A percentile compares a stretch with the other conserved stretches of the same genome.
phyloP scores from a whole-genome alignment of 1,140 invertebrate species.

The Microplitis demolitor region DNA sequence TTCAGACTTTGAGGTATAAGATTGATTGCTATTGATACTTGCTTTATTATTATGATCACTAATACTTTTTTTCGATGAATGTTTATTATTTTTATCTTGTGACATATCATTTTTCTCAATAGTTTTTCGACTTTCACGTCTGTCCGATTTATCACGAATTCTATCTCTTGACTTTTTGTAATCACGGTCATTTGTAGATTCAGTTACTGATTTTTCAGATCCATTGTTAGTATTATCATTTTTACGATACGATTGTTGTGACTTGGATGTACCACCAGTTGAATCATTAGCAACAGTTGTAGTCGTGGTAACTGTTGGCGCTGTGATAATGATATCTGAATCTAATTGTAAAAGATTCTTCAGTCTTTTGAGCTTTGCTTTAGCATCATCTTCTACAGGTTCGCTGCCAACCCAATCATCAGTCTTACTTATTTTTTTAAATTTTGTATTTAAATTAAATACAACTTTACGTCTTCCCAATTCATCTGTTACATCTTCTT shows the following conservation, averaged over 20 bases:
- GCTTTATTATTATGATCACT: not conserved
- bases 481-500: constrained; percentile 3
- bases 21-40: not conserved
- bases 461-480: constrained; percentile 43
- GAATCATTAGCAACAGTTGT: not conserved
- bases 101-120: not conserved
- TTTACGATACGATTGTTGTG: too few relatives aligned
- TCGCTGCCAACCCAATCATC: constrained; percentile 39
- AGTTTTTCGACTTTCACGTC: not conserved
- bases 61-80: not conserved
- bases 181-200: not conserved
- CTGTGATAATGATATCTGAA: not conserved
- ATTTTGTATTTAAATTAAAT: constrained; percentile 46
- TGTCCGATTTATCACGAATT: not conserved
- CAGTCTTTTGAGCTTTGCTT: not conserved
- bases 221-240: not conserved
- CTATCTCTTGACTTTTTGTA: not conserved
- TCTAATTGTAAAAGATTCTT: not conserved
- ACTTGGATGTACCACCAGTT: too few relatives aligned
- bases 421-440: constrained; percentile 40
- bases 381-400: constrained; percentile 26
- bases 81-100: not conserved
- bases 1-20: not conserved
- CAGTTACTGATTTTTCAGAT: not conserved
- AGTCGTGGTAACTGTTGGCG: not conserved